A percentile compares a stretch with the other conserved stretches of the same genome.
These are phyloP conservation scores for Enteromius unitaeniatus DNA, from an alignment of 2,797 vertebrate species.

Conservation along the genomic window DNA sequence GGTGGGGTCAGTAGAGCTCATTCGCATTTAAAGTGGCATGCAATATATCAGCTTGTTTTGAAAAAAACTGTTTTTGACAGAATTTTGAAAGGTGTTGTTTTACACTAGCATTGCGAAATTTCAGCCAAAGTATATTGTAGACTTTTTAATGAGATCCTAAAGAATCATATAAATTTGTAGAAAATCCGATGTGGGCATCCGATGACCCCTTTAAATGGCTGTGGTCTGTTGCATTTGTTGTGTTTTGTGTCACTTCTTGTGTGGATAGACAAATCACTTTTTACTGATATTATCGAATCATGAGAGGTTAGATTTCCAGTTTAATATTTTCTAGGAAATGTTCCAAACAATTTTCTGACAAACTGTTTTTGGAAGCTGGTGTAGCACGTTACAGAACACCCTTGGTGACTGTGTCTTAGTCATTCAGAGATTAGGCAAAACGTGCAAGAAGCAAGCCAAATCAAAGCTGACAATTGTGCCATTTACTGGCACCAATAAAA, in stretches of 20 bases:
- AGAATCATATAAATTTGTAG: too few species aligned
- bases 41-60: too few species aligned
- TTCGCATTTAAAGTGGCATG: too few species aligned
- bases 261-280: background rate
- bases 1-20: too few species aligned
- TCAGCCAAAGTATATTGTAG: too few species aligned
- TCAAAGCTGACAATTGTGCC: background rate
- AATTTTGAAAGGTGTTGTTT: too few species aligned
- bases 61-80: too few species aligned
- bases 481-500: conserved; percentile 8
- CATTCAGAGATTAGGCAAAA: background rate
- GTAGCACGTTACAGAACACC: background rate
- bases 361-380: background rate
- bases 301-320: background rate
- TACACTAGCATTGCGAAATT: too few species aligned
- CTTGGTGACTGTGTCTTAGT: background rate
- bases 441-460: conserved; percentile 1
- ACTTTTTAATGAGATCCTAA: too few species aligned
- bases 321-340: background rate
- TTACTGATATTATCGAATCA: background rate
- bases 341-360: background rate
- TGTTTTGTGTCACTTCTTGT: background rate
- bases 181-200: too few species aligned
- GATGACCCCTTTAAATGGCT: background rate
- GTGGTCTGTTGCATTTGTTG: background rate